These are phyloP conservation scores for Hyphantria cunea DNA, from an alignment of 1,140 invertebrate species.

Conservation along the genomic window DNA sequence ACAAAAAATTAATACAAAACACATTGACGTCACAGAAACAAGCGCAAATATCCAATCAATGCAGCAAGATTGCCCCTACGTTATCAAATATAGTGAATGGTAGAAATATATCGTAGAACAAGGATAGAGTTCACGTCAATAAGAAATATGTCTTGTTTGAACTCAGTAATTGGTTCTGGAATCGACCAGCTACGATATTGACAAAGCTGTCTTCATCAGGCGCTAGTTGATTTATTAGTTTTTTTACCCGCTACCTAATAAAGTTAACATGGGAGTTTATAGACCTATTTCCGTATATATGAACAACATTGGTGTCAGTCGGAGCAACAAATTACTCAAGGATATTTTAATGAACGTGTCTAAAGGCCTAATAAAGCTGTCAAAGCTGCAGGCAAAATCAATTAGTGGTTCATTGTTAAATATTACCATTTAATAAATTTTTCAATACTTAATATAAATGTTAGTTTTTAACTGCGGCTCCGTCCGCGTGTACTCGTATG, in stretches of 20 bases:
- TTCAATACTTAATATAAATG: too few species aligned
- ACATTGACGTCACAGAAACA: constrained; percentile 8
- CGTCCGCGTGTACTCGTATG: too few species aligned
- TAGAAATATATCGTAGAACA: constrained; percentile 11
- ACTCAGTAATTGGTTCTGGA: constrained; percentile 42
- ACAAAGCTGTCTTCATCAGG: constrained; percentile 33
- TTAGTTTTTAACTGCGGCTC: too few species aligned
- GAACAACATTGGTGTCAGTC: too few species aligned
- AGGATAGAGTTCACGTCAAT: constrained; percentile 18
- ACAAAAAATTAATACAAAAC: background rate
- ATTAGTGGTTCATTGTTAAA: too few species aligned
- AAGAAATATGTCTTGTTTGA: constrained; percentile 46
- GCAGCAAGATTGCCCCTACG: background rate
- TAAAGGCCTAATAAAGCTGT: too few species aligned
- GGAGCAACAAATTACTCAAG: too few species aligned
- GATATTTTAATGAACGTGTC: too few species aligned
- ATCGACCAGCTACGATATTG: constrained; percentile 33
- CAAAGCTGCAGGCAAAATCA: too few species aligned
- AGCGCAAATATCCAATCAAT: background rate
- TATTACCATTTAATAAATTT: too few species aligned
- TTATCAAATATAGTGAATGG: constrained; percentile 15
- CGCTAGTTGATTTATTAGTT: constrained; percentile 41
- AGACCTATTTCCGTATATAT: too few species aligned
- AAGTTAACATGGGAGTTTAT: too few species aligned
- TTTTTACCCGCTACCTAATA: background rate